A percentile compares a stretch with the other conserved stretches of the same genome.
These are phyloP conservation scores for Ypsolopha scabrella DNA, from an alignment of 2,888 invertebrate species.

Conservation along the genomic window DNA sequence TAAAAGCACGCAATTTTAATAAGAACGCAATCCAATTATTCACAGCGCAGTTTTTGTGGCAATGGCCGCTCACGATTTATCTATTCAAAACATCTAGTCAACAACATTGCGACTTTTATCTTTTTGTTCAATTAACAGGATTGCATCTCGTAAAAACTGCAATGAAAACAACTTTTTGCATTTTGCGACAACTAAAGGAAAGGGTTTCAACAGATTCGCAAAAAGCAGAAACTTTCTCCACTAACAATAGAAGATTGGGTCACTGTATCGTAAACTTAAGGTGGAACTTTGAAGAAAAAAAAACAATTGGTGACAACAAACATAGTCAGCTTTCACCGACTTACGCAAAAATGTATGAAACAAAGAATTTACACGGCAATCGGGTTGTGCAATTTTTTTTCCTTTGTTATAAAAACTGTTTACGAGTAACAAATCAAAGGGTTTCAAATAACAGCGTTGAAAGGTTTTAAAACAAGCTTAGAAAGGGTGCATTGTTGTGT, in stretches of 20 bases:
- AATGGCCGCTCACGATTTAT: background rate
- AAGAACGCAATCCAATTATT: background rate
- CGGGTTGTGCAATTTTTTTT: slow-evolving; percentile 48
- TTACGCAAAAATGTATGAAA: slow-evolving; percentile 30
- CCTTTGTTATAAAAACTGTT: slow-evolving; percentile 55
- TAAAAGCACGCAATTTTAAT: background rate
- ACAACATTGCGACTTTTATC: slow-evolving; percentile 11
- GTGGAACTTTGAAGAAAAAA: slow-evolving; percentile 17
- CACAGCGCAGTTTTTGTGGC: background rate
- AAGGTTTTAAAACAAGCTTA: slow-evolving; percentile 67
- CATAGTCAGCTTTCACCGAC: slow-evolving; percentile 37
- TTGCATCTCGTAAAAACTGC: slow-evolving; percentile 17
- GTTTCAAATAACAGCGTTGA: slow-evolving; percentile 68
- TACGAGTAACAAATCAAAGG: slow-evolving; percentile 68
- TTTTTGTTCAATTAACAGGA: slow-evolving; percentile 12
- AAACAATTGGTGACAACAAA: slow-evolving; percentile 9
- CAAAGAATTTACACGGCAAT: slow-evolving; percentile 52
- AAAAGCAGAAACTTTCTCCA: slow-evolving; percentile 47
- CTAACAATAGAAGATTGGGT: slow-evolving; percentile 39
- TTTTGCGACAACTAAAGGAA: slow-evolving; percentile 34
- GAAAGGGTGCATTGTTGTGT: slow-evolving; percentile 63
- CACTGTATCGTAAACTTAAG: slow-evolving; percentile 34
- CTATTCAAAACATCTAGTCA: background rate
- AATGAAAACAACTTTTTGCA: slow-evolving; percentile 15
- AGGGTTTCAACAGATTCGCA: slow-evolving; percentile 39